These are phyloP conservation scores for Leptobrachium leishanense DNA, from an alignment of 2,113 vertebrate genomes.

Conservation along the genomic window DNA sequence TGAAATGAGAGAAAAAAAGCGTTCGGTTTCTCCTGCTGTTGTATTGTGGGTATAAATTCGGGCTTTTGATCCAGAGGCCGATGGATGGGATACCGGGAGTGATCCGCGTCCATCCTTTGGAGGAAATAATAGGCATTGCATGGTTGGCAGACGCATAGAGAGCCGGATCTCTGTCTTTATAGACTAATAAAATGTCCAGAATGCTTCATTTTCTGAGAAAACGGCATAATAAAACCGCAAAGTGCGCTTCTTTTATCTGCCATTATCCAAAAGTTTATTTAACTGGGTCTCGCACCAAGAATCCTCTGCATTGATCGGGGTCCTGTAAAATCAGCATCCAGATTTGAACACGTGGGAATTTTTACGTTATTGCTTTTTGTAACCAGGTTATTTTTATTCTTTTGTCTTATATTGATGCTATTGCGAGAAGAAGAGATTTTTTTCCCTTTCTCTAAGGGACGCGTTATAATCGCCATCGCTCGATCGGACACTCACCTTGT, in stretches of 20 bases:
- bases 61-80: constrained; percentile 24
- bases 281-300: not conserved
- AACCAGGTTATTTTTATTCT: too few relatives aligned
- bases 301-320: not conserved
- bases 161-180: constrained; percentile 13
- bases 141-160: constrained; percentile 28
- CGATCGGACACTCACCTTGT: too few relatives aligned
- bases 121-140: constrained; percentile 42
- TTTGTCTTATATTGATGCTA: too few relatives aligned
- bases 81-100: constrained; percentile 14
- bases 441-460: too few relatives aligned
- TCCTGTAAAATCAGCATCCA: not conserved
- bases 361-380: too few relatives aligned
- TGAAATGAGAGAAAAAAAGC: too few relatives aligned
- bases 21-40: not conserved
- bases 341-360: too few relatives aligned
- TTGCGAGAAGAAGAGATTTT: too few relatives aligned
- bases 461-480: too few relatives aligned
- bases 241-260: constrained; percentile 1
- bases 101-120: constrained; percentile 24
- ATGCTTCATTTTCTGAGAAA: constrained; percentile 21
- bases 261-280: constrained; percentile 10
- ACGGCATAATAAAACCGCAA: not conserved
- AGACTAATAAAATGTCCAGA: constrained; percentile 32
- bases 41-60: not conserved